Evolutionary conservation across 2,113 vertebrate genomes (phyloP).

Genomic region (Erythrolamprus reginae): DNA sequence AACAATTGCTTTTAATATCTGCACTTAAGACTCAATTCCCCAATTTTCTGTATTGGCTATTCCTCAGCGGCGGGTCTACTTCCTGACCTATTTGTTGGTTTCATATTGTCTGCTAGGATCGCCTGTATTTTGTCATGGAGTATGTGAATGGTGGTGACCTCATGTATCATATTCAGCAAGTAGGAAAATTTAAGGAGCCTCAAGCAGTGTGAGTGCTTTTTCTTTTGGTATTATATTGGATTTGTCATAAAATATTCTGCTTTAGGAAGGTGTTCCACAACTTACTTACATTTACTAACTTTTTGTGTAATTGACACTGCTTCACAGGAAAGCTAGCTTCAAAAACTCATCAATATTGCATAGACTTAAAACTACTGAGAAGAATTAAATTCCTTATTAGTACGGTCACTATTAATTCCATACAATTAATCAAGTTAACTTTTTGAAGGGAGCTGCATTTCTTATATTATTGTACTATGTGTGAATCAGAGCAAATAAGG

Average conservation of each 20-base stretch:
- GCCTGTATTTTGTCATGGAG: slow-evolving; percentile 97
- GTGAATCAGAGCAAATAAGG: slow-evolving; percentile 14
- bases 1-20: slow-evolving; percentile 7
- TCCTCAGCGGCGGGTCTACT: slow-evolving; percentile 14
- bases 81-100: slow-evolving; percentile 11
- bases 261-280: background rate
- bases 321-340: slow-evolving; percentile 31
- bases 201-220: slow-evolving; percentile 89
- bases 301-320: background rate
- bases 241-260: background rate
- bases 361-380: slow-evolving; percentile 13
- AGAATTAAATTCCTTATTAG: slow-evolving; percentile 33
- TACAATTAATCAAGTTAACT: slow-evolving; percentile 48
- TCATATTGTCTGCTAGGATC: slow-evolving; percentile 74
- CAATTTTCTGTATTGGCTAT: slow-evolving; percentile 8
- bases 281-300: slow-evolving; percentile 18
- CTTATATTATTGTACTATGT: slow-evolving; percentile 30
- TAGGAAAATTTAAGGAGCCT: slow-evolving; percentile 97
- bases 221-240: background rate
- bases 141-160: slow-evolving; percentile 98
- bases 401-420: slow-evolving; percentile 37
- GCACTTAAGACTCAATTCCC: background rate
- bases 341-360: slow-evolving; percentile 20
- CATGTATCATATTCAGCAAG: slow-evolving; percentile 99
- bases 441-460: slow-evolving; percentile 32